phyloP scores from a whole-genome alignment of 2,888 invertebrate species.

The Podotricha telesiphe region DNA sequence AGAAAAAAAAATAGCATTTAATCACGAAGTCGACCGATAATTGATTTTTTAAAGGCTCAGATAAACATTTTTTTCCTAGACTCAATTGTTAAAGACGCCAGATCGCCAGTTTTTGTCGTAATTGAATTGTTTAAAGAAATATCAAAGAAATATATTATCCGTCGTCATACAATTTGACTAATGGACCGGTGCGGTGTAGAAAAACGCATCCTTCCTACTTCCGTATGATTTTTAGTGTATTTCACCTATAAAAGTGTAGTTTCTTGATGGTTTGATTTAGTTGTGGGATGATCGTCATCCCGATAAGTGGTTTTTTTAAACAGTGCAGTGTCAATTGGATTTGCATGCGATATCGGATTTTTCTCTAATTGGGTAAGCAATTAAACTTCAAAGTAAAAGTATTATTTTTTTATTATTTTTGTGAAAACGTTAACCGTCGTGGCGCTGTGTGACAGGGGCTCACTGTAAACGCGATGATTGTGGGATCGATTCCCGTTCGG shows the following conservation, averaged over 20 bases:
- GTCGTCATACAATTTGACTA: conserved; percentile 66
- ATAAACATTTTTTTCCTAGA: not conserved
- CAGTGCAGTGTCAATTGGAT: conserved; percentile 43
- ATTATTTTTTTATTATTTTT: no score
- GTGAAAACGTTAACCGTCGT: no score
- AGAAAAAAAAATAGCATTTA: not conserved
- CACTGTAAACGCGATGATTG: no score
- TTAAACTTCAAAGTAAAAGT: no score
- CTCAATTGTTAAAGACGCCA: not conserved
- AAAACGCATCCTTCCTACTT: conserved; percentile 77
- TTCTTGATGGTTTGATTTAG: conserved; percentile 54
- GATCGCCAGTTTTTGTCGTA: not conserved
- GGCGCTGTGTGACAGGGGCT: no score
- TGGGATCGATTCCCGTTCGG: no score
- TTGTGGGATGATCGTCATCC: conserved; percentile 60
- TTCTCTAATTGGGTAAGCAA: conserved; percentile 29
- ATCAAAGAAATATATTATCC: conserved; percentile 45
- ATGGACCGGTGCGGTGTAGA: conserved; percentile 65
- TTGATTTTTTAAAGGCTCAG: not conserved
- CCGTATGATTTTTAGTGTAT: conserved; percentile 68
- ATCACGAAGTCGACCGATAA: not conserved
- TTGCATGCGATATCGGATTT: conserved; percentile 38
- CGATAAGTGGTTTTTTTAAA: conserved; percentile 45
- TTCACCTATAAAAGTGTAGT: conserved; percentile 60
- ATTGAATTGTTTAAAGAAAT: not conserved